These are phyloP conservation scores for Drosophila nasuta DNA, from an alignment of 1,140 invertebrate species.

Conservation along the genomic window DNA sequence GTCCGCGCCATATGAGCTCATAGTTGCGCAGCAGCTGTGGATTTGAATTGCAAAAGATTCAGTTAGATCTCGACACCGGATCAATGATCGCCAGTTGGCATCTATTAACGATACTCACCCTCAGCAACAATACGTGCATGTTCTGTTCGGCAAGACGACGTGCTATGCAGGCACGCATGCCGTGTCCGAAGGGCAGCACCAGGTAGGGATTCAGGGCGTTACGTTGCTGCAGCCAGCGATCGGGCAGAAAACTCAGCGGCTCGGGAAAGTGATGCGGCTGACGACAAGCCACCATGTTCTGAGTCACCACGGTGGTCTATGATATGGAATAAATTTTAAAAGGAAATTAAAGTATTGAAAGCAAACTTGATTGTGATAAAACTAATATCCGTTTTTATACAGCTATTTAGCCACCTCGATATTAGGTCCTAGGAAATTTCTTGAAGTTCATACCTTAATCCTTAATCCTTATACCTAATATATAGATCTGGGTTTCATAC, in stretches of 20 bases:
- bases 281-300: slow-evolving; percentile 92
- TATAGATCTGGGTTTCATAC: no score
- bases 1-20: slow-evolving; percentile 89
- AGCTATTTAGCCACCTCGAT: no score
- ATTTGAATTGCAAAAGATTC: slow-evolving; percentile 32
- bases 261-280: slow-evolving; percentile 89
- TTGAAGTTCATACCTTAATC: no score
- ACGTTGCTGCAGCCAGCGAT: slow-evolving; percentile 89
- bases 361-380: no score
- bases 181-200: slow-evolving; percentile 95
- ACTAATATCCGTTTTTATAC: no score
- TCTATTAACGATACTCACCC: slow-evolving; percentile 86
- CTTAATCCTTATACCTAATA: no score
- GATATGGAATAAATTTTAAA: not conserved
- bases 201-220: slow-evolving; percentile 90
- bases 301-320: slow-evolving; percentile 94
- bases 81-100: not conserved
- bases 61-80: not conserved
- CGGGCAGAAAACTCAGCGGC: slow-evolving; percentile 90
- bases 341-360: not conserved
- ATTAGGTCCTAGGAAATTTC: no score
- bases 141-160: slow-evolving; percentile 95
- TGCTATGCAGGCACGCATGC: slow-evolving; percentile 94
- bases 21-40: slow-evolving; percentile 89
- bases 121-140: slow-evolving; percentile 91